Conservation (phyloP, 2,797 vertebrate genomes). For the Thamnophis elegans region DNA sequence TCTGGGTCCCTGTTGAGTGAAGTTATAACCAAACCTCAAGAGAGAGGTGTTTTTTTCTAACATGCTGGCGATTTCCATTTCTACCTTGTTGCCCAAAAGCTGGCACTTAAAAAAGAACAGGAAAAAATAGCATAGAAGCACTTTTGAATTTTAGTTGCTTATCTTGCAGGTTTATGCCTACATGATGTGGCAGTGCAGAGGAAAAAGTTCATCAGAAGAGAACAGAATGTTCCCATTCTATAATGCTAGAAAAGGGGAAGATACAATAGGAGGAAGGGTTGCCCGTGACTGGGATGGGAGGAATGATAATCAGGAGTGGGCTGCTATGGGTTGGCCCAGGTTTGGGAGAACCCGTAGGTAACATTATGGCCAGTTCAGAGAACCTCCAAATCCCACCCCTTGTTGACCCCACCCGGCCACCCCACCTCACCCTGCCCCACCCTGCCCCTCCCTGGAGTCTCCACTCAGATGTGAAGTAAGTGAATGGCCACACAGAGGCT, state of each 20-base stretch:
- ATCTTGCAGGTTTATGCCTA: neutral
- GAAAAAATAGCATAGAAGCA: neutral
- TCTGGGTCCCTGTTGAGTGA: constrained; percentile 96
- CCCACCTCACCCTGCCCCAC: no score
- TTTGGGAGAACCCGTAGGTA: no score
- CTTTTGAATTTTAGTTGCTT: neutral
- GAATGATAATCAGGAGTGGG: neutral
- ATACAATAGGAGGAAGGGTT: neutral
- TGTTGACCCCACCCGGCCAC: no score
- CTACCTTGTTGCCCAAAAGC: constrained; percentile 95
- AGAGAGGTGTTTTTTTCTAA: constrained; percentile 92
- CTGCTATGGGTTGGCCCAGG: no score
- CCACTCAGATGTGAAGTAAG: no score
- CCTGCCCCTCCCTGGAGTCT: no score
- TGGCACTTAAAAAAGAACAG: constrained; percentile 81
- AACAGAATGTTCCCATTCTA: neutral
- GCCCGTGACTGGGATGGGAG: neutral
- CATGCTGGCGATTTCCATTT: constrained; percentile 99
- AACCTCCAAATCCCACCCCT: no score
- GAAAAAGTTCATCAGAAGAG: neutral
- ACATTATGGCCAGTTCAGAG: no score
- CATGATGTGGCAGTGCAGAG: neutral
- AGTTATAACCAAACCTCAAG: constrained; percentile 95
- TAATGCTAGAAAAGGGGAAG: neutral
- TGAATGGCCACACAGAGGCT: no score